Conservation (phyloP, 35 echinoderm and acorn worm genomes). For the Heliocidaris erythrogramma region DNA sequence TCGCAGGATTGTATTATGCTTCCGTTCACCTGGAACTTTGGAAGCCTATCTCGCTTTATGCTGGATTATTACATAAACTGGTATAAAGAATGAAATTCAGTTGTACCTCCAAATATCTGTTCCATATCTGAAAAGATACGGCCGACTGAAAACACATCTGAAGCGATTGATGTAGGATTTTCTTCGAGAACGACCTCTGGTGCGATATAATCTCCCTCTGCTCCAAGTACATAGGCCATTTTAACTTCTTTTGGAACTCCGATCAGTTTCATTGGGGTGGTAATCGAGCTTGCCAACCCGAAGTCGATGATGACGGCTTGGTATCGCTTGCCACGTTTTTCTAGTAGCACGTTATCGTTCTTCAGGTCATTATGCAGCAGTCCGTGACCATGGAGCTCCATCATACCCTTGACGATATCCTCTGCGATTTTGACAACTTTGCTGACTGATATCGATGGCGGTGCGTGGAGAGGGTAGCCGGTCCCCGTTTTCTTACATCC, state of each 20-base stretch:
- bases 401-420: slow-evolving; percentile 35
- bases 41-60: no score
- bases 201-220: neutral
- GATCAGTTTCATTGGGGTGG: neutral
- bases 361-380: slow-evolving; percentile 31
- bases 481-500: neutral
- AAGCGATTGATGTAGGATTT: neutral
- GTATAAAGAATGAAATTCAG: no score
- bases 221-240: neutral
- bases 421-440: neutral
- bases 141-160: slow-evolving; percentile 20
- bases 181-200: neutral
- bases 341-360: slow-evolving; percentile 21
- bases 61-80: no score
- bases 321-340: neutral
- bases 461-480: neutral
- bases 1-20: no score
- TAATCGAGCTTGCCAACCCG: neutral
- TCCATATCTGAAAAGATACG: neutral
- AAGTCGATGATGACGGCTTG: slow-evolving; percentile 33
- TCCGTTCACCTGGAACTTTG: no score
- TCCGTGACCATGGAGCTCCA: slow-evolving; percentile 29
- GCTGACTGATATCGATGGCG: neutral
- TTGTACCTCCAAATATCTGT: neutral
- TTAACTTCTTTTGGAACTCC: neutral